Conservation (phyloP, 1,140 invertebrate genomes). For the Philotrypesis tridentata region DNA sequence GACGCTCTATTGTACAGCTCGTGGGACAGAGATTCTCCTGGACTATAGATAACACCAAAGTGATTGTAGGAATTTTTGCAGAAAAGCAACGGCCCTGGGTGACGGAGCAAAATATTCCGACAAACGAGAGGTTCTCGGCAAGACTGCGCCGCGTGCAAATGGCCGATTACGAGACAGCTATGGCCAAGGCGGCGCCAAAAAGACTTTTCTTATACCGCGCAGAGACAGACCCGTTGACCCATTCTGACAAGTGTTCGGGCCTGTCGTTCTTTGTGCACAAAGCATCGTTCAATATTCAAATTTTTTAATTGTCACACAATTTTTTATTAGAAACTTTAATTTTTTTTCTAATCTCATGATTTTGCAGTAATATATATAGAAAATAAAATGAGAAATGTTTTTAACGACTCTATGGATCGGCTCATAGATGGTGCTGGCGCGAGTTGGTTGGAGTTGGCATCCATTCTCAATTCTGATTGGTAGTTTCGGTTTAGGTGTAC, state of each 20-base stretch:
- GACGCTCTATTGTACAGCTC: background rate
- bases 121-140: background rate
- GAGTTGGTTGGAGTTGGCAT: too few relatives aligned
- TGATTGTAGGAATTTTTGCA: background rate
- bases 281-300: background rate
- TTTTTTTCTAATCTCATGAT: background rate
- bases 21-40: background rate
- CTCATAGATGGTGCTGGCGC: background rate
- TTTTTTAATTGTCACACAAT: background rate
- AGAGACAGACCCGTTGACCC: background rate
- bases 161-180: background rate
- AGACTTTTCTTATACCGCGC: background rate
- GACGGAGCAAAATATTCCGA: background rate
- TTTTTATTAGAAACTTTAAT: background rate
- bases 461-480: background rate
- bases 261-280: background rate
- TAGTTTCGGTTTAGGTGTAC: background rate
- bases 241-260: background rate
- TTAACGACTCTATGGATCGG: background rate
- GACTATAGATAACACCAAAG: too few relatives aligned
- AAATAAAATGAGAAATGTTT: background rate
- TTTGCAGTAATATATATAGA: background rate
- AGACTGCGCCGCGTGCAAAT: constrained; percentile 8
- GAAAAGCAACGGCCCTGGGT: background rate
- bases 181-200: background rate